Conservation (phyloP, 2,888 invertebrate species). For the Euplexia lucipara region DNA sequence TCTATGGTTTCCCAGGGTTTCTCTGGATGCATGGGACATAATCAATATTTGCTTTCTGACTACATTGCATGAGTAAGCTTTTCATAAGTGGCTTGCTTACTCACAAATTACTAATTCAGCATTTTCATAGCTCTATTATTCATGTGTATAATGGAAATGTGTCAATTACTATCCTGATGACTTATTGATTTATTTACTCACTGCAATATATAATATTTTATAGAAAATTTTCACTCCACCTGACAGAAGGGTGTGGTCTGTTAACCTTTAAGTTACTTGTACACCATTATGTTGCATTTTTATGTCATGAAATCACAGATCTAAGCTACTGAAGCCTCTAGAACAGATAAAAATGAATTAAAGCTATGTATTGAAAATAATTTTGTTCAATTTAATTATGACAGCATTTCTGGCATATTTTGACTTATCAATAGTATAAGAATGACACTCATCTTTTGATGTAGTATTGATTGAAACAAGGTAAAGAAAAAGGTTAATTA, state of each 20-base stretch:
- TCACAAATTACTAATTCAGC: slow-evolving; percentile 21
- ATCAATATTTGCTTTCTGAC: slow-evolving; percentile 39
- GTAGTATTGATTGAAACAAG: slow-evolving; percentile 1
- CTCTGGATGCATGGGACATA: slow-evolving; percentile 2
- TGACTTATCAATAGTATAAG: slow-evolving; percentile 37
- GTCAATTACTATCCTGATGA: slow-evolving; percentile 16
- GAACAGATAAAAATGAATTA: slow-evolving; percentile 22
- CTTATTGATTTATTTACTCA: slow-evolving; percentile 24
- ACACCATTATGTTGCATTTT: slow-evolving; percentile 24
- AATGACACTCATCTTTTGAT: slow-evolving; percentile 37
- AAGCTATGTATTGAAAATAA: slow-evolving; percentile 18
- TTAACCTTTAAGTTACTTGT: slow-evolving; percentile 47
- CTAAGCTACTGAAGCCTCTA: slow-evolving; percentile 26
- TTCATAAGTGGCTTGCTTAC: slow-evolving; percentile 18
- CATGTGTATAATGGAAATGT: slow-evolving; percentile 41
- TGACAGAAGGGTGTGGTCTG: slow-evolving; percentile 62
- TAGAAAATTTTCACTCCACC: slow-evolving; percentile 18
- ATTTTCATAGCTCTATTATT: slow-evolving; percentile 28
- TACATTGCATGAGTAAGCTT: slow-evolving; percentile 40
- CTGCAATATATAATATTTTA: slow-evolving; percentile 17
- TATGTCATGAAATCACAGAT: slow-evolving; percentile 35
- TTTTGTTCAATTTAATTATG: slow-evolving; percentile 30
- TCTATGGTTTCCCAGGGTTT: slow-evolving; percentile 6
- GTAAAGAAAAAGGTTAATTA: slow-evolving; percentile 7
- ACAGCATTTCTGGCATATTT: slow-evolving; percentile 49